Evolutionary conservation across 2,797 vertebrate species (phyloP).

Genomic region (Cheracebus regulus): DNA sequence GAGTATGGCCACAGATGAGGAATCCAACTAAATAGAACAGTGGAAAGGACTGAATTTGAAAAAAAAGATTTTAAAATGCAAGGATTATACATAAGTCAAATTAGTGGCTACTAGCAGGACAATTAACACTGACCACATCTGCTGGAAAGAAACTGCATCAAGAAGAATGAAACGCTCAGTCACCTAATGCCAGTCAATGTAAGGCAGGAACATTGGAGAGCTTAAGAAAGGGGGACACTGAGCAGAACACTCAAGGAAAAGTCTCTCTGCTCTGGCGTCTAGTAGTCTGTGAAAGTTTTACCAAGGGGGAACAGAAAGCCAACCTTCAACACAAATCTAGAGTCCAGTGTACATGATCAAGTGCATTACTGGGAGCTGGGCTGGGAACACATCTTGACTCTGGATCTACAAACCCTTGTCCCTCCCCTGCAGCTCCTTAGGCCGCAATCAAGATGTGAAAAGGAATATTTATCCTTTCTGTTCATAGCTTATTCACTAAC

Average conservation of each 20-base stretch:
- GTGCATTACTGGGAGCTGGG: rapidly evolving
- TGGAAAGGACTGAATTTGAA: not conserved
- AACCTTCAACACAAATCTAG: not conserved
- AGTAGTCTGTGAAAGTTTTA: not conserved
- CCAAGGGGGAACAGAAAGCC: not conserved
- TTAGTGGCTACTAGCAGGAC: not conserved
- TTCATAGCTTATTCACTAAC: not conserved
- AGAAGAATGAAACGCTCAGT: not conserved
- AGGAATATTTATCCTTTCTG: not conserved
- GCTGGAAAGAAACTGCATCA: not conserved
- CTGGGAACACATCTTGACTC: not conserved
- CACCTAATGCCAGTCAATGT: not conserved
- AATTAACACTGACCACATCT: not conserved
- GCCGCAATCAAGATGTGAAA: not conserved
- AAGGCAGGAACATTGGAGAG: not conserved
- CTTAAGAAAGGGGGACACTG: too few relatives aligned
- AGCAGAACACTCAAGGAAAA: not conserved
- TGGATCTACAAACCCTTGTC: not conserved
- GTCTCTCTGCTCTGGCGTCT: too few relatives aligned
- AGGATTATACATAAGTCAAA: not conserved
- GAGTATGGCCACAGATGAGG: not conserved
- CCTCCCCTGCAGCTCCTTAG: not conserved
- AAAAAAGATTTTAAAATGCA: not conserved
- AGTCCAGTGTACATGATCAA: not conserved
- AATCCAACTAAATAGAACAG: not conserved